These are phyloP conservation scores for Teleogryllus occipitalis DNA, from an alignment of 1,140 invertebrate genomes.

Conservation along the genomic window DNA sequence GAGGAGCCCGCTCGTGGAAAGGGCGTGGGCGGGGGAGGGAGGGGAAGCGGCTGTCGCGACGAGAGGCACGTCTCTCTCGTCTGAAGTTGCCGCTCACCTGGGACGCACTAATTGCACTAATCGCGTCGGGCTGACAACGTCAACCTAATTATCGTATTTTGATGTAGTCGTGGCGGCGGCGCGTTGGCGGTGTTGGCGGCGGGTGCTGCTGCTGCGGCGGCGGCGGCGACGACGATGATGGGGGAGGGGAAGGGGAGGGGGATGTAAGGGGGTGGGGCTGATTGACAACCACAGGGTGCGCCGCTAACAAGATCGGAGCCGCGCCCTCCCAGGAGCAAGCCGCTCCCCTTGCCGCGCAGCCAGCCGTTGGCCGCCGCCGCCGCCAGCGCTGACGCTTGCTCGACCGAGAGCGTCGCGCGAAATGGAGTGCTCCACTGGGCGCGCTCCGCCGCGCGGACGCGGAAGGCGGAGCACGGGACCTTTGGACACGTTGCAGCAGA, in stretches of 20 bases:
- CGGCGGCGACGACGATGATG: neutral
- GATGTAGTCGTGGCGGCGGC: neutral
- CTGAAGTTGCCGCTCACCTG: slow-evolving; percentile 7
- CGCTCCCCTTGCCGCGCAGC: neutral
- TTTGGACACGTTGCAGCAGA: too few species aligned
- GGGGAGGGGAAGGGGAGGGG: neutral
- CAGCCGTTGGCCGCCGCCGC: neutral
- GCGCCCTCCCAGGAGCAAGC: neutral
- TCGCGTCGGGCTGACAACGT: slow-evolving; percentile 7
- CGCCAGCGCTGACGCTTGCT: neutral
- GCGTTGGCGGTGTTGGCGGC: neutral
- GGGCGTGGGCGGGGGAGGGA: neutral
- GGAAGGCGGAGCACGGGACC: too few species aligned
- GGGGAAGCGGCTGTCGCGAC: neutral
- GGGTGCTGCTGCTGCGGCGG: neutral
- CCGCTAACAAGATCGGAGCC: neutral
- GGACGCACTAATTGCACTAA: slow-evolving; percentile 11
- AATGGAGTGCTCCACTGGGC: neutral
- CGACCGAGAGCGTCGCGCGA: neutral
- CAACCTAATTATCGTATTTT: slow-evolving; percentile 5
- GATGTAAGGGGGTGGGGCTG: neutral
- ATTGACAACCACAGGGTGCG: slow-evolving; percentile 11
- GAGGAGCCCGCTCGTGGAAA: neutral
- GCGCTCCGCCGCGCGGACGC: too few species aligned
- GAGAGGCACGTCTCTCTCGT: neutral